Conservation (phyloP, 1,140 invertebrate genomes). For the Cataglyphis hispanica region DNA sequence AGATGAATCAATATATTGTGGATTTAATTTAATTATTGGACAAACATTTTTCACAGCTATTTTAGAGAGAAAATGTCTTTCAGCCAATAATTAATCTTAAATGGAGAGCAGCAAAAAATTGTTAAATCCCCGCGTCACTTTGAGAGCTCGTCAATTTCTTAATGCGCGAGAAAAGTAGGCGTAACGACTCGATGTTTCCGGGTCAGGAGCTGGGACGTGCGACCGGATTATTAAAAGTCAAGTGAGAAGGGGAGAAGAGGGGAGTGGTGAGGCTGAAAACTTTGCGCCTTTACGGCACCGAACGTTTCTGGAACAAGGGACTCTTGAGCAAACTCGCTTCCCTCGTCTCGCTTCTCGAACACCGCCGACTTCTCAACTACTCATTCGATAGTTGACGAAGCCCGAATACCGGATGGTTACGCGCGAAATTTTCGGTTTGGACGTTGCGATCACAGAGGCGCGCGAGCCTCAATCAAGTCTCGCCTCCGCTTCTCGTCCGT, state of each 20-base stretch:
- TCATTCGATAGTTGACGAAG: slow-evolving; percentile 65
- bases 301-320: slow-evolving; percentile 75
- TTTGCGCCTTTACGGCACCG: slow-evolving; percentile 63
- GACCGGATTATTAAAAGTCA: slow-evolving; percentile 75
- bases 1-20: background rate
- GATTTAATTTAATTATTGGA: background rate
- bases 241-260: slow-evolving; percentile 48
- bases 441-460: slow-evolving; percentile 15
- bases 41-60: background rate
- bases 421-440: slow-evolving; percentile 62
- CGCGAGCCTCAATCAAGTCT: background rate
- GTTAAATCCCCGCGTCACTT: background rate
- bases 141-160: slow-evolving; percentile 30
- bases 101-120: slow-evolving; percentile 12
- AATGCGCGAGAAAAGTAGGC: slow-evolving; percentile 36
- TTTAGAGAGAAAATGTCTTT: background rate
- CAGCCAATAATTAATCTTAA: slow-evolving; percentile 39
- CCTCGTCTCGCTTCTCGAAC: slow-evolving; percentile 68
- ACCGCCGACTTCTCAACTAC: slow-evolving; percentile 49
- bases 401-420: slow-evolving; percentile 46
- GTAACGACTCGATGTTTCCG: slow-evolving; percentile 53
- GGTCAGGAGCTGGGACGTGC: slow-evolving; percentile 71
- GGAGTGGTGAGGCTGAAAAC: slow-evolving; percentile 66
- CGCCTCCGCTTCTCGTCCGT: background rate
- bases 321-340: slow-evolving; percentile 71